Base-by-base conservation (phyloP, 1,140 invertebrate species). In the Bombus difficillimus region DNA sequence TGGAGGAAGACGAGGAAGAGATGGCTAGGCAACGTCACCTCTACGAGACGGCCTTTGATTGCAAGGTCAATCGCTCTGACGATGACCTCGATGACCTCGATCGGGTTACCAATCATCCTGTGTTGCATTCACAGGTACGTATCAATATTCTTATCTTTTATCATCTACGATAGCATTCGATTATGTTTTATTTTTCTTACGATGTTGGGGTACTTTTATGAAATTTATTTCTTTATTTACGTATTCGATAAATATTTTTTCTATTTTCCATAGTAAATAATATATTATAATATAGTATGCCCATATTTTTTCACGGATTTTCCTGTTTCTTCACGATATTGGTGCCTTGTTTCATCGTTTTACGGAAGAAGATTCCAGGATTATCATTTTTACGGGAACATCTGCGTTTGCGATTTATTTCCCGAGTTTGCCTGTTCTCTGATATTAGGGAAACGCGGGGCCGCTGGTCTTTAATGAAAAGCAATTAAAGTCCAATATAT, bases 41-140 rank as follows among this genome's bases (percentile, higher is more conserved):
- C 53, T 98, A 98, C 92, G 98, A 98, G 94, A 98, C 98, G 62
- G 98, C 98, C 66, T 98, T 98, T 94, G 98, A 98, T 93, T 98
- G 97, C 93, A 98, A 98, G 93, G 97, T 98, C 92, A 97, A 96
- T 91, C 97, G 97, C 69, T 98, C 97, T 18, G 97, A 98, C 90
- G 97, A 98, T 93, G 97, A 98, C 91, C 95, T 98, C 74, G 97
- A 98, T 91, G 97, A 98, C 89, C 96, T 97, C 39, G 97, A 98
- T 91, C 96, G 97, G 86, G 97, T 98, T 69, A 97, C 97, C 81
- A 98, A 98, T 93, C 97, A 98, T 92, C 97, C 97, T 3, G 96
- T 97, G n/a, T 94, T 98, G 59, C 94, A 95, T 92, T 97, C 91
- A 95, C 97, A 95, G 81, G 96, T 89, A 93, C 93, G 90, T 57